Base-by-base conservation (phyloP, 2,113 vertebrate genomes). In the Phalacrocorax pelagicus region DNA sequence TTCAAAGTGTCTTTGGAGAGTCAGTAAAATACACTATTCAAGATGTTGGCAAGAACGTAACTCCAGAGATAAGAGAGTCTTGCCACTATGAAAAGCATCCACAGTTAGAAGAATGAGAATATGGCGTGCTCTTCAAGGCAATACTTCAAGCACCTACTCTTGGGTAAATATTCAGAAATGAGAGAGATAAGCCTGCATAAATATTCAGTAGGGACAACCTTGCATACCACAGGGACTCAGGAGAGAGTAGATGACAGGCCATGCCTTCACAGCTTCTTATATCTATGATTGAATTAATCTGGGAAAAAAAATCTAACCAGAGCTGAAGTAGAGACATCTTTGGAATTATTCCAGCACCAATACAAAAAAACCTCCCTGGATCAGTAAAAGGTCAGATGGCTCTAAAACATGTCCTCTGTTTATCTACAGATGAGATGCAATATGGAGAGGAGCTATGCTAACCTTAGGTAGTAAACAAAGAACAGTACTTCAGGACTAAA, bases 151-250 rank as follows among this genome's bases (percentile, higher is more conserved):
- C 40, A 91, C 3, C 65, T 36, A 81, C 18, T 87, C 61, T 46
- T 71, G 22, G 61, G 71, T 55, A 88, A 88, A 94, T 65, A 95
- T 57, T 89, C 92, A 89, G 73, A 91, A 86, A 84, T 75, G 72
- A 93, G 83, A 78, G 38, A 71, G 47, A 10, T 57, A 89, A 61
- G 30, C 36, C 52, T 78, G 91, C 46, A 71, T 84, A 92, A 95
- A 83, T 89, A 94, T 79, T 96, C 65, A 95, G 57, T 10, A 36
- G 23, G 38, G 61, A 81, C 73, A 94, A 88, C 32, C 59, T 90
- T 29, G 10, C 69, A 71, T 23, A 79, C 27, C 30, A 72, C 12
- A 79, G 66, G 82, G 69, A 63, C 55, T 61, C 38, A 11, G 34
- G 38, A 85, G 38, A 91, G 57, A 72, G 70, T 7, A 85, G 93